phyloP scores from a whole-genome alignment of 1,140 invertebrate genomes.

The Colletes latitarsis region DNA sequence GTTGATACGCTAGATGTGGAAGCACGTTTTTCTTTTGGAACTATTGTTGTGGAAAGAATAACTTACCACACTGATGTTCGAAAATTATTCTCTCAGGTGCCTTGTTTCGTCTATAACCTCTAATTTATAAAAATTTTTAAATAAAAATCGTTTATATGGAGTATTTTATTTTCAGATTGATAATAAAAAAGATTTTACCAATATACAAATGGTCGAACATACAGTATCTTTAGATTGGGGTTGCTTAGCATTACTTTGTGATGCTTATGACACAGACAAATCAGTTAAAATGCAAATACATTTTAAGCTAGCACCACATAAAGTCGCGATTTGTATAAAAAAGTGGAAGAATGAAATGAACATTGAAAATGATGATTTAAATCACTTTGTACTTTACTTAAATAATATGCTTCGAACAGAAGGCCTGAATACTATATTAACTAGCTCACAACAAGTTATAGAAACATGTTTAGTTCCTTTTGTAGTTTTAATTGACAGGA shows the following conservation, averaged over 20 bases:
- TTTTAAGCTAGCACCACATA: conserved; percentile 87
- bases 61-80: conserved; percentile 66
- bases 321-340: conserved; percentile 83
- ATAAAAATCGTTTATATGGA: conserved; percentile 41
- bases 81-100: conserved; percentile 68
- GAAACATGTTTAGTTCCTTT: conserved; percentile 85
- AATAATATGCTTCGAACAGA: conserved; percentile 74
- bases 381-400: conserved; percentile 75
- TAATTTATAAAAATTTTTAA: neutral
- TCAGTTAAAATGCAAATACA: conserved; percentile 83
- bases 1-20: conserved; percentile 78
- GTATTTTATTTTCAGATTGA: conserved; percentile 81
- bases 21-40: conserved; percentile 75
- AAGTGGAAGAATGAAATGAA: conserved; percentile 57
- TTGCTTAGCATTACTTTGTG: conserved; percentile 84
- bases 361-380: conserved; percentile 68
- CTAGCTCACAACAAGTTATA: conserved; percentile 52
- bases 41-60: conserved; percentile 72
- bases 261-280: conserved; percentile 81
- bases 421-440: conserved; percentile 74
- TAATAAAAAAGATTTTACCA: conserved; percentile 72
- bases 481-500: conserved; percentile 84
- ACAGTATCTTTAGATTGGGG: conserved; percentile 83
- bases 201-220: conserved; percentile 80
- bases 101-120: neutral